A percentile compares a stretch with the other conserved stretches of the same genome.
These are phyloP conservation scores for Psittacus erithacus DNA, from an alignment of 2,113 vertebrate genomes.

Conservation along the genomic window DNA sequence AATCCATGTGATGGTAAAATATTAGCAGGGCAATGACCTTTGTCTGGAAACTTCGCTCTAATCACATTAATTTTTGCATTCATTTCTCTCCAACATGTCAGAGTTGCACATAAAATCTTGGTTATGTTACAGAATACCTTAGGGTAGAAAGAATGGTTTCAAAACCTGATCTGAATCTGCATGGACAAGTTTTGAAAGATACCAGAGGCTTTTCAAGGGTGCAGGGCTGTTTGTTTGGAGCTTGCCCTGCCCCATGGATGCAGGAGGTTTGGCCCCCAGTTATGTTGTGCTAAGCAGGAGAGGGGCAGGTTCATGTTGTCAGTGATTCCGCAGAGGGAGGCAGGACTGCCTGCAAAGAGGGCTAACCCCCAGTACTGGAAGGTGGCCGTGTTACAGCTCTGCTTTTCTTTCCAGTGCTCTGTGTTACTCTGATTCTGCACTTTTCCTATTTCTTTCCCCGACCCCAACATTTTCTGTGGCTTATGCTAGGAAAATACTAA, in stretches of 20 bases:
- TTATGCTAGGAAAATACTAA: not conserved
- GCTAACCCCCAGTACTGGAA: not conserved
- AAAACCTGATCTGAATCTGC: not conserved
- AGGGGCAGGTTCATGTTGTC: not conserved
- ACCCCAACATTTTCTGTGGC: not conserved
- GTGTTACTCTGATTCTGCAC: not conserved
- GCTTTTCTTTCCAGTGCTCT: not conserved
- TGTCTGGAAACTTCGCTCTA: not conserved
- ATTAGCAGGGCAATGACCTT: not conserved
- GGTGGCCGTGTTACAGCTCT: not conserved
- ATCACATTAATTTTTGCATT: not conserved
- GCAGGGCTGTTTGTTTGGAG: not conserved
- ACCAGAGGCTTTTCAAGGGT: not conserved
- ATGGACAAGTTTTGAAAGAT: not conserved
- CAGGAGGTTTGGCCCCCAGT: rapidly evolving
- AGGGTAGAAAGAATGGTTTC: not conserved
- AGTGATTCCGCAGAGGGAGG: rapidly evolving
- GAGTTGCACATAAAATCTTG: not conserved
- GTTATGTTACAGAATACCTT: not conserved
- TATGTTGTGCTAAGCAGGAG: not conserved
- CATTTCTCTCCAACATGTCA: not conserved
- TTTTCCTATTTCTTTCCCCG: not conserved
- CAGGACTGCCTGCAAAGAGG: not conserved
- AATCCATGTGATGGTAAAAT: not conserved
- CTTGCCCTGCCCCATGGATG: rapidly evolving